phyloP scores from a whole-genome alignment of 2,113 vertebrate genomes.

The Cephalopterus ornatus region DNA sequence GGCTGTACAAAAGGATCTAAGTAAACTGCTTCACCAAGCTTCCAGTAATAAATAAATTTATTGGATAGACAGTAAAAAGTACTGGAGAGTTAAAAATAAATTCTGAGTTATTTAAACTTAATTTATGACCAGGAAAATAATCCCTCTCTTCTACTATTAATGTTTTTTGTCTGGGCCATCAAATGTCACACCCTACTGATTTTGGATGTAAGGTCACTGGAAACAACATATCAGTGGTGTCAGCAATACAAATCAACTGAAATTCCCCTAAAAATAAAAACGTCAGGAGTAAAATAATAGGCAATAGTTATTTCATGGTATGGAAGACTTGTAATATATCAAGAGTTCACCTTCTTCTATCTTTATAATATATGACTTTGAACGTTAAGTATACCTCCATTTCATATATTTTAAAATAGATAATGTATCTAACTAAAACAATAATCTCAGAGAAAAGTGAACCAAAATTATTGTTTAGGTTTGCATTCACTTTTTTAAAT shows the following conservation, averaged over 20 bases:
- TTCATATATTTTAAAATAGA: conserved; percentile 71
- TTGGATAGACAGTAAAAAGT: conserved; percentile 80
- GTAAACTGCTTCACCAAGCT: conserved; percentile 36
- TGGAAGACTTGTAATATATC: conserved; percentile 79
- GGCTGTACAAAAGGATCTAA: not conserved
- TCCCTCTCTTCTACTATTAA: conserved; percentile 74
- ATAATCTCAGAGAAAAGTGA: conserved; percentile 4
- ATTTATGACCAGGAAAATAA: conserved; percentile 84
- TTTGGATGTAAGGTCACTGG: conserved; percentile 83
- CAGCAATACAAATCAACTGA: conserved; percentile 79
- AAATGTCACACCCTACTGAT: conserved; percentile 80
- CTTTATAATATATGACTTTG: conserved; percentile 71
- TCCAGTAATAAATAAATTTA: conserved; percentile 72
- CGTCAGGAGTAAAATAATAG: conserved; percentile 81
- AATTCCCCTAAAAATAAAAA: conserved; percentile 85
- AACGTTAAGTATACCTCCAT: conserved; percentile 66
- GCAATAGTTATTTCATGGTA: conserved; percentile 81
- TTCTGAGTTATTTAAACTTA: conserved; percentile 81
- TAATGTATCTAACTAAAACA: conserved; percentile 47
- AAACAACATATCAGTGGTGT: conserved; percentile 81
- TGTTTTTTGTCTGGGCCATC: conserved; percentile 80
- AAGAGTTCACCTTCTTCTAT: conserved; percentile 76
- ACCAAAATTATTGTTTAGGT: conserved; percentile 24
- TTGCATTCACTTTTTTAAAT: conserved; percentile 24
- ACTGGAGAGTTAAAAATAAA: conserved; percentile 82